Percentiles rank a stretch among this genome's conserved stretches.
phyloP scores from a whole-genome alignment of 1,140 invertebrate genomes.

The Zaprionus capensis region DNA sequence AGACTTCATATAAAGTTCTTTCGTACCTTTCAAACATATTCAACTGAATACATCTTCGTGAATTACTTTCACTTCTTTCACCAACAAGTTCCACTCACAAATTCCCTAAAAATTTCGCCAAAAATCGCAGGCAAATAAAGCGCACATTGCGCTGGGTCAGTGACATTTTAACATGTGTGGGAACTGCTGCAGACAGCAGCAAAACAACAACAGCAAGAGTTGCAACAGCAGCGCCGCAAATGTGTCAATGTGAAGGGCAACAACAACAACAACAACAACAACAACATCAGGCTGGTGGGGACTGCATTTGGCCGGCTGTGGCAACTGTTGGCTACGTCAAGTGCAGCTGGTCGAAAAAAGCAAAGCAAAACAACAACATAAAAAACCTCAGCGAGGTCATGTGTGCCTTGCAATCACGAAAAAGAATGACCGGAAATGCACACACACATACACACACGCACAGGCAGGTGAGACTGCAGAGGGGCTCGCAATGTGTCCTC shows the following conservation, averaged over 20 bases:
- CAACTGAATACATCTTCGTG: background rate
- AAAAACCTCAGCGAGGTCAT: conserved; percentile 27
- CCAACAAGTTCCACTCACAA: background rate
- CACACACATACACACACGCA: conserved; percentile 33
- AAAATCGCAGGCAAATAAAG: background rate
- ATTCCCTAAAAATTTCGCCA: background rate
- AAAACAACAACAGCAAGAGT: conserved; percentile 18
- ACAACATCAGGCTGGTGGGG: background rate
- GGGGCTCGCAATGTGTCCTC: conserved; percentile 11
- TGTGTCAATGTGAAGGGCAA: conserved; percentile 69
- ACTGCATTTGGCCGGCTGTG: conserved; percentile 27
- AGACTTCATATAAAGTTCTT: too few relatives aligned
- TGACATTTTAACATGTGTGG: conserved; percentile 46
- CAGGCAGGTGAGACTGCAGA: background rate
- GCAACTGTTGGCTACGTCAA: conserved; percentile 34
- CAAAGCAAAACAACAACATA: conserved; percentile 20
- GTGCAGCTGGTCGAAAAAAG: conserved; percentile 50
- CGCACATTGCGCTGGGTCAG: conserved; percentile 43
- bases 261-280: conserved; percentile 17
- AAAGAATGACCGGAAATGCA: conserved; percentile 72
- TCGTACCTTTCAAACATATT: too few relatives aligned
- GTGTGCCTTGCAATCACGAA: conserved; percentile 62
- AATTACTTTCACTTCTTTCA: background rate
- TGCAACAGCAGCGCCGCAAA: conserved; percentile 30
- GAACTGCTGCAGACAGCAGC: conserved; percentile 34